A percentile compares a stretch with the other conserved stretches of the same genome.
phyloP scores from a whole-genome alignment of 92 coral and sea anemone genomes.

The Parazoanthus swiftii region DNA sequence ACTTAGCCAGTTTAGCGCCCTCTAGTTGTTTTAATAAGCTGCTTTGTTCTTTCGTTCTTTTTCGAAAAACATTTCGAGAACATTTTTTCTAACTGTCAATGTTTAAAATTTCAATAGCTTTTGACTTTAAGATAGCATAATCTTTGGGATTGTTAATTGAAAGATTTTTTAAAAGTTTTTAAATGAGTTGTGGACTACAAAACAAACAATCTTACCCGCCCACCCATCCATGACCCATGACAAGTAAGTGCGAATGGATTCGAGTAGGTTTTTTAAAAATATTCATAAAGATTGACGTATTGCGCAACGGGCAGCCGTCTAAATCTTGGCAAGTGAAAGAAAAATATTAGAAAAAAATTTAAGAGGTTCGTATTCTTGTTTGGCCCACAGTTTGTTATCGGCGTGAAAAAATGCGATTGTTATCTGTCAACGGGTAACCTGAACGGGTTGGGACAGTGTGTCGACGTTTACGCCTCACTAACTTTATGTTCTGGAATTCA shows the following conservation, averaged over 20 bases:
- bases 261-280: not conserved
- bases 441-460: conserved; percentile 24
- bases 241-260: conserved; percentile 14
- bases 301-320: not conserved
- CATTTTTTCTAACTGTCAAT: not conserved
- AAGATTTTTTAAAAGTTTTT: conserved; percentile 29
- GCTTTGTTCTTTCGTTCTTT: conserved; percentile 9
- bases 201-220: conserved; percentile 32
- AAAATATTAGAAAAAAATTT: not conserved
- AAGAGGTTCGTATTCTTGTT: not conserved
- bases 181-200: conserved; percentile 24
- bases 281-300: not conserved
- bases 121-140: not conserved
- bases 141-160: conserved; percentile 5
- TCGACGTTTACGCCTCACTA: conserved; percentile 54
- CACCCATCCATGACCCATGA: conserved; percentile 31
- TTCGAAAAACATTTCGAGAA: not conserved
- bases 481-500: conserved; percentile 65
- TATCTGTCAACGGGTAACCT: conserved; percentile 29
- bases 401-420: conserved; percentile 9
- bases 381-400: conserved; percentile 2
- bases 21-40: not conserved
- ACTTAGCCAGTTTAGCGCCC: not conserved
- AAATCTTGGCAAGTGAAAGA: not conserved
- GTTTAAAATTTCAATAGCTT: not conserved